These are phyloP conservation scores for Natrix natrix DNA, from an alignment of 2,797 vertebrate species.

Conservation along the genomic window DNA sequence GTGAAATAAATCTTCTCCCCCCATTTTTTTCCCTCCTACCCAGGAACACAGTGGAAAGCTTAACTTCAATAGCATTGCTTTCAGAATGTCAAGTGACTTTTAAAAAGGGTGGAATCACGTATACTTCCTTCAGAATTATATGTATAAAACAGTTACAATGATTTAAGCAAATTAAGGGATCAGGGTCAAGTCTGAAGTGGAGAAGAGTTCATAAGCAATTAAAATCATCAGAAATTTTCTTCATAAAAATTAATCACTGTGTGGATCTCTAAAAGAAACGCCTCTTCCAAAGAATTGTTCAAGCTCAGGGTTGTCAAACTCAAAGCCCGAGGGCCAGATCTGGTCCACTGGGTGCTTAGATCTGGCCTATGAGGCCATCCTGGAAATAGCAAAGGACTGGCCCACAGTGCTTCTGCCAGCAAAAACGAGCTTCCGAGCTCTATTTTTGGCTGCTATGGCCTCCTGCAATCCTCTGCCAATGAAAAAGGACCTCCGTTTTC, in stretches of 20 bases:
- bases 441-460: no score
- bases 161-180: conserved; percentile 15
- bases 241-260: background rate
- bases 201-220: background rate
- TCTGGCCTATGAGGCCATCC: no score
- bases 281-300: background rate
- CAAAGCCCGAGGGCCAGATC: no score
- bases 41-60: background rate
- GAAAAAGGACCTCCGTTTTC: no score
- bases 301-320: background rate
- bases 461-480: no score
- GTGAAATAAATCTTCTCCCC: fast-evolving
- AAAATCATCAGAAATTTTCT: background rate
- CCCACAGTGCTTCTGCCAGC: no score
- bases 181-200: background rate
- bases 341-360: no score
- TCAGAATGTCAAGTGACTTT: background rate
- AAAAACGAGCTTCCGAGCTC: no score
- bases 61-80: background rate
- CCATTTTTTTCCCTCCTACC: background rate
- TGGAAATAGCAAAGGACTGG: no score
- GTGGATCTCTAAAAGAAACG: conserved; percentile 12
- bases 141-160: background rate
- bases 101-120: conserved; percentile 17
- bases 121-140: background rate